phyloP scores from a whole-genome alignment of 1,140 invertebrate species.

The Atta cephalotes region DNA sequence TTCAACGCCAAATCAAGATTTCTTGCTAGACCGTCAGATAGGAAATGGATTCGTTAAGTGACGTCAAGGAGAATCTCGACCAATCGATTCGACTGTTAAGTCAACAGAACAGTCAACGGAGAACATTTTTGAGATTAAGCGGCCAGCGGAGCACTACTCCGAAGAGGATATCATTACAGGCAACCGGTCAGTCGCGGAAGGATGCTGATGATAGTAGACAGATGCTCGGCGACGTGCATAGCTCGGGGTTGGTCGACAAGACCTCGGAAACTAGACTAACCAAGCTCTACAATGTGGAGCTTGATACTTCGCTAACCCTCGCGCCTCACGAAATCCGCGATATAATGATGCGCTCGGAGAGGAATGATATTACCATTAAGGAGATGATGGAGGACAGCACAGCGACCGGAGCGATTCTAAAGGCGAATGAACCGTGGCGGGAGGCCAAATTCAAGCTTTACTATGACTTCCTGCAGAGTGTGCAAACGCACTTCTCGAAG shows the following conservation, averaged over 20 bases:
- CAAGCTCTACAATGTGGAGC: constrained; percentile 46
- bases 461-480: constrained; percentile 87
- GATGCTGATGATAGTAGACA: constrained; percentile 42
- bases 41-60: constrained; percentile 63
- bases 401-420: constrained; percentile 85
- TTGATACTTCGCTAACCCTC: constrained; percentile 78
- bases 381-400: constrained; percentile 84
- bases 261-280: constrained; percentile 8
- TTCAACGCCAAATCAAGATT: background rate
- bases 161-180: constrained; percentile 69
- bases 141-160: constrained; percentile 66
- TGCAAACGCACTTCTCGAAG: constrained; percentile 86
- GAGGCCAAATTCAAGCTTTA: constrained; percentile 86
- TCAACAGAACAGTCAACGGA: constrained; percentile 70
- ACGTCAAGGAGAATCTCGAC: constrained; percentile 65
- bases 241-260: constrained; percentile 12
- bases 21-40: constrained; percentile 6
- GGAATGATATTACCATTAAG: constrained; percentile 78
- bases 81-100: constrained; percentile 68
- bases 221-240: background rate
- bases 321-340: constrained; percentile 78
- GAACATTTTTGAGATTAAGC: constrained; percentile 77
- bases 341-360: constrained; percentile 75
- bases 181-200: constrained; percentile 49
- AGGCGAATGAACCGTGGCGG: constrained; percentile 84